Conservation (phyloP, 2,113 vertebrate genomes). For the Paradoxurus hermaphroditus region DNA sequence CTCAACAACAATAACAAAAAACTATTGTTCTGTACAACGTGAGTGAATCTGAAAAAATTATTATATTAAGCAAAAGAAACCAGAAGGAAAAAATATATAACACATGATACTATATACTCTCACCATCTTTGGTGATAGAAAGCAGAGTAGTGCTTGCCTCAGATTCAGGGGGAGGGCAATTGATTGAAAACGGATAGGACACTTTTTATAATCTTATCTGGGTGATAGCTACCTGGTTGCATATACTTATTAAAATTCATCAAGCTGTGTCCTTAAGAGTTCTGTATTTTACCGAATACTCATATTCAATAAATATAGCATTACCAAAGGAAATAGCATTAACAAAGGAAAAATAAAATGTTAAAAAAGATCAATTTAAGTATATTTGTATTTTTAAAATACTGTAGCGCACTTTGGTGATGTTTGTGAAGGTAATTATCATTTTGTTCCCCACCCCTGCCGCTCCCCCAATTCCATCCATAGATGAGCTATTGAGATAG, state of each 20-base stretch:
- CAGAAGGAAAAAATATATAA: not conserved
- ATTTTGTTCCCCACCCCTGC: not conserved
- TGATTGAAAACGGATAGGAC: not conserved
- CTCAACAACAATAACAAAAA: not conserved
- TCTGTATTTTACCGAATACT: slow-evolving; percentile 33
- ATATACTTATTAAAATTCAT: not conserved
- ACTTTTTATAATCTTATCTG: not conserved
- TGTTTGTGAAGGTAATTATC: not conserved
- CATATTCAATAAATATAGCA: too few relatives aligned
- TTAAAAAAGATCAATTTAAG: slow-evolving; percentile 24
- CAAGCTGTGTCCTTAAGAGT: not conserved
- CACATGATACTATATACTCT: not conserved
- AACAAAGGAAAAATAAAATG: slow-evolving; percentile 29
- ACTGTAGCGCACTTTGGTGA: not conserved
- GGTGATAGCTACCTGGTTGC: not conserved
- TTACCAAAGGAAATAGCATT: too few relatives aligned
- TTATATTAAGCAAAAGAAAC: slow-evolving; percentile 9
- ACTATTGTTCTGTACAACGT: not conserved
- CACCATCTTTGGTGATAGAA: not conserved
- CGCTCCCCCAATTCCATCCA: not conserved
- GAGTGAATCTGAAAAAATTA: not conserved
- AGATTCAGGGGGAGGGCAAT: not conserved
- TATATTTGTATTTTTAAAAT: not conserved
- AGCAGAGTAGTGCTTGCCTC: not conserved
- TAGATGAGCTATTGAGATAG: slow-evolving; percentile 37